Percentiles rank a stretch among this genome's conserved stretches.
Evolutionary conservation across 2,113 vertebrate species (phyloP).

Genomic region (Triplophysa rosa): DNA sequence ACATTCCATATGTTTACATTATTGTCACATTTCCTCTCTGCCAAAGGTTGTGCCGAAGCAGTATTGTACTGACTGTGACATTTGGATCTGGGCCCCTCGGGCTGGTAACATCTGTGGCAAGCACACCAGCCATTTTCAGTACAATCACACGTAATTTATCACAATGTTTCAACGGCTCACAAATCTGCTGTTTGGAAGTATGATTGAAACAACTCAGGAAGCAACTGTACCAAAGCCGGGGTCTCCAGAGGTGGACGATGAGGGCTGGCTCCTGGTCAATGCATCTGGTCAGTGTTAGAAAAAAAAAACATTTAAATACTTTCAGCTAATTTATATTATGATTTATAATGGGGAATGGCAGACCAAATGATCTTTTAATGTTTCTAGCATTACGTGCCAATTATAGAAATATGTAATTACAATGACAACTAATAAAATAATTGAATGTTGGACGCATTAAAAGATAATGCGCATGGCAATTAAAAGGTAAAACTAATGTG

Average conservation of each 20-base stretch:
- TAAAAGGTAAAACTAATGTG: no score
- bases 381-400: no score
- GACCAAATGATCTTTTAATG: no score
- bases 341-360: no score
- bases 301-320: no score
- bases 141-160: neutral
- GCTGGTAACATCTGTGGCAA: neutral
- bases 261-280: conserved; percentile 90
- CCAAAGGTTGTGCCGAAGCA: conserved; percentile 14
- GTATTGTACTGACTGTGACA: neutral
- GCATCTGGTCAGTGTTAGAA: conserved; percentile 79
- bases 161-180: conserved; percentile 86
- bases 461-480: no score
- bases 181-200: conserved; percentile 84
- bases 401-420: no score
- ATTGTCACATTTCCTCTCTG: neutral
- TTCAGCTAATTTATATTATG: no score
- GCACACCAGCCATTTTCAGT: neutral
- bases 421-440: no score
- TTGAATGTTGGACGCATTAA: no score
- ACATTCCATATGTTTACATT: neutral
- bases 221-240: conserved; percentile 70
- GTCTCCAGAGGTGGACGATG: conserved; percentile 79
- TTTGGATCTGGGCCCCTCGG: neutral
- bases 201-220: conserved; percentile 62